A percentile compares a stretch with the other conserved stretches of the same genome.
Conservation (phyloP, 2,797 vertebrate genomes). For the Bryconaethiops microstoma region DNA sequence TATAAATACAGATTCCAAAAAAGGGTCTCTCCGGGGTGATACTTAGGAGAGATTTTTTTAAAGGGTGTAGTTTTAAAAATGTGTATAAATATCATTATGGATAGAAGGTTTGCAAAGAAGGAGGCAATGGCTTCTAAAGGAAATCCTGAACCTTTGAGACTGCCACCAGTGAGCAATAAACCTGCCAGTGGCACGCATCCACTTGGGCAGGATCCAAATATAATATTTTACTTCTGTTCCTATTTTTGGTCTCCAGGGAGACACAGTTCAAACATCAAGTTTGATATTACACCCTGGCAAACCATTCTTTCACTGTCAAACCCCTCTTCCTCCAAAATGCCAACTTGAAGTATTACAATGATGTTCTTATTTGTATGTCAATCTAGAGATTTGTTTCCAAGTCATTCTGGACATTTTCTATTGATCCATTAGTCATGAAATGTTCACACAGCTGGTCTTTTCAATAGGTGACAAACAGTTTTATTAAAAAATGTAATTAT, state of each 20-base stretch:
- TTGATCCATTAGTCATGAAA: too few relatives aligned
- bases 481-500: not conserved
- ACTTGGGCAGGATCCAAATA: not conserved
- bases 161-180: not conserved
- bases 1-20: too few relatives aligned
- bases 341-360: not conserved
- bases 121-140: not conserved
- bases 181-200: not conserved
- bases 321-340: not conserved
- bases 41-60: too few relatives aligned
- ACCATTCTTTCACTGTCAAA: not conserved
- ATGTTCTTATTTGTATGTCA: not conserved
- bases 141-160: too few relatives aligned
- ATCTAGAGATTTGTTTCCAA: too few relatives aligned
- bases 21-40: too few relatives aligned
- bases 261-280: not conserved
- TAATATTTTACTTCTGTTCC: not conserved
- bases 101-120: not conserved
- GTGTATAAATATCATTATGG: not conserved
- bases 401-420: too few relatives aligned
- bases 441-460: too few relatives aligned
- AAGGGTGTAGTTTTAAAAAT: too few relatives aligned
- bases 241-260: not conserved
- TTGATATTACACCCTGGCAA: conserved; percentile 4
- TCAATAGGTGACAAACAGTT: not conserved